These are phyloP conservation scores for Volucella inanis DNA, from an alignment of 2,888 invertebrate species.

Conservation along the genomic window DNA sequence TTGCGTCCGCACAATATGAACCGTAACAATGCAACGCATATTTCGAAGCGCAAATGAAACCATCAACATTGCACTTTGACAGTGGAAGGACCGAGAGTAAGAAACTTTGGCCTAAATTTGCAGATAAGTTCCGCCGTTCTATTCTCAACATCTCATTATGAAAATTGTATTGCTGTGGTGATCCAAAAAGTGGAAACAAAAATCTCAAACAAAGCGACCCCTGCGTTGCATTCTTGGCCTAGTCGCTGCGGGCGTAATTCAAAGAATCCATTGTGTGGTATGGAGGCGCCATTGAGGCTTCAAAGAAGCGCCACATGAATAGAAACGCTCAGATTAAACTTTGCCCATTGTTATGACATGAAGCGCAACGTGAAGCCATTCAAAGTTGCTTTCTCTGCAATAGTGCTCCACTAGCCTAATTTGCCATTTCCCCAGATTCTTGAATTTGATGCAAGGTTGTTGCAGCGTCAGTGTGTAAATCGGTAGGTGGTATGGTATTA, in stretches of 20 bases:
- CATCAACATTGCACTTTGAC: conserved; percentile 29
- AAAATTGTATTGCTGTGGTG: conserved; percentile 29
- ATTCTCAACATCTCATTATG: conserved; percentile 55
- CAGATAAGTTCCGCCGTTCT: conserved; percentile 45
- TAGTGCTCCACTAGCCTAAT: neutral
- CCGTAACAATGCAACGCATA: too few species aligned
- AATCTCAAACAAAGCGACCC: conserved; percentile 33
- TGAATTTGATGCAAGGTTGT: conserved; percentile 63
- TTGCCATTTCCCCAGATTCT: conserved; percentile 49
- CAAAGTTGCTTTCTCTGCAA: conserved; percentile 37
- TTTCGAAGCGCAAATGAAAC: neutral
- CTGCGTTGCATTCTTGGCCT: conserved; percentile 63
- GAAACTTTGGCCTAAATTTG: conserved; percentile 45
- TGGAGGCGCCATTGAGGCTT: neutral
- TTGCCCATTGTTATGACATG: conserved; percentile 59
- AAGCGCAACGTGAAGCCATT: conserved; percentile 68
- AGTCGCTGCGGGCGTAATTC: conserved; percentile 64
- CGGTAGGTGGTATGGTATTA: neutral
- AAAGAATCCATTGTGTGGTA: conserved; percentile 26
- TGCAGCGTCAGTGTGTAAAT: conserved; percentile 28
- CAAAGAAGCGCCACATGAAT: conserved; percentile 21
- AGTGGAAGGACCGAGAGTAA: neutral
- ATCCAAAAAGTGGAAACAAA: conserved; percentile 30
- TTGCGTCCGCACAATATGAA: too few species aligned
- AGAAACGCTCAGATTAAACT: conserved; percentile 34